Percentiles rank a stretch among this genome's conserved stretches.
These are phyloP conservation scores for Bombus haemorrhoidalis DNA, from an alignment of 1,140 invertebrate genomes.

Conservation along the genomic window DNA sequence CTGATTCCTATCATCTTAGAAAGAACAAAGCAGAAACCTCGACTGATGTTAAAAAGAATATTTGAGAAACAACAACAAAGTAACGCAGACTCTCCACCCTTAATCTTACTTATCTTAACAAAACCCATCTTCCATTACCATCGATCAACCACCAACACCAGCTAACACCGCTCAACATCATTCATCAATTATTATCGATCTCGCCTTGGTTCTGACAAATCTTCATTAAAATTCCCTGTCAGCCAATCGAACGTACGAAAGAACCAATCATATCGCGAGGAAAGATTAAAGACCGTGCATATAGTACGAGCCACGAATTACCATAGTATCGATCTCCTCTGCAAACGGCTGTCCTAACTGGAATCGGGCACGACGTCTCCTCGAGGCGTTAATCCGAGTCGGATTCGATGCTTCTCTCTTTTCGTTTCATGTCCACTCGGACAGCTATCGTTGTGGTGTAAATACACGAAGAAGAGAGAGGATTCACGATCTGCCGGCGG, in stretches of 20 bases:
- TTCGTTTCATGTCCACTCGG: too few relatives aligned
- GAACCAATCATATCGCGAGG: background rate
- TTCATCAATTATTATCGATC: background rate
- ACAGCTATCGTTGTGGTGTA: background rate
- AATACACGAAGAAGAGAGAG: background rate
- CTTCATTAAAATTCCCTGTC: background rate
- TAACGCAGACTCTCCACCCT: too few relatives aligned
- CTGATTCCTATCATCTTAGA: too few relatives aligned
- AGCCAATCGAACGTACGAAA: background rate
- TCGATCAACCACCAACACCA: too few relatives aligned
- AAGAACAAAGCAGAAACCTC: too few relatives aligned
- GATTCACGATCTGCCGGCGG: background rate
- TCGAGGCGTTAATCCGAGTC: background rate
- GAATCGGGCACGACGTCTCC: slow-evolving; percentile 6
- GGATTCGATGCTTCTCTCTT: background rate
- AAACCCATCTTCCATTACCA: too few relatives aligned
- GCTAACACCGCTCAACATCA: background rate
- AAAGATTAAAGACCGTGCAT: slow-evolving; percentile 9
- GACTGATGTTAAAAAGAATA: too few relatives aligned
- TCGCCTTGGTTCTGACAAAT: background rate
- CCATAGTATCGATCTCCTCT: slow-evolving; percentile 6
- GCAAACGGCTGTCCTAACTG: slow-evolving; percentile 2
- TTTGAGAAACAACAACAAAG: too few relatives aligned
- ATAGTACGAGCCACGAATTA: slow-evolving; percentile 22
- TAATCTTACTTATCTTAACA: too few relatives aligned